Evolutionary conservation across 2,888 invertebrate species (phyloP).

Genomic region (Crioceris asparagi): DNA sequence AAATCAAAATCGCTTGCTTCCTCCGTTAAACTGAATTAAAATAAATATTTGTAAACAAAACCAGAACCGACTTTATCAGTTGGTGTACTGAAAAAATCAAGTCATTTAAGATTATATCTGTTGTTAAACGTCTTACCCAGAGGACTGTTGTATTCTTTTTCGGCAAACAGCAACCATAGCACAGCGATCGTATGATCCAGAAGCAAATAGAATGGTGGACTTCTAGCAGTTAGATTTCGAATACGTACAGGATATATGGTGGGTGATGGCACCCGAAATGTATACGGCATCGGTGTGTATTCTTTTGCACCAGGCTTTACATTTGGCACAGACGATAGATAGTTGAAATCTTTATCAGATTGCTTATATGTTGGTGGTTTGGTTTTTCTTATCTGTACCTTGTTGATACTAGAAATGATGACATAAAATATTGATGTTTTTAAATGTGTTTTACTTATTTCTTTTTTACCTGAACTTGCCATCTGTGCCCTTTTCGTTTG

Average conservation of each 20-base stretch:
- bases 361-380: slow-evolving; percentile 13
- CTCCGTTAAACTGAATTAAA: too few relatives aligned
- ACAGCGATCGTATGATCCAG: slow-evolving; percentile 38
- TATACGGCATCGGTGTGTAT: slow-evolving; percentile 31
- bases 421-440: neutral
- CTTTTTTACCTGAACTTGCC: neutral
- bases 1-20: too few relatives aligned
- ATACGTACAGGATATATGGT: slow-evolving; percentile 18
- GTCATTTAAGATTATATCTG: neutral
- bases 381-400: slow-evolving; percentile 18
- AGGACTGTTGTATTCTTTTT: slow-evolving; percentile 20
- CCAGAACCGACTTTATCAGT: too few relatives aligned
- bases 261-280: slow-evolving; percentile 28
- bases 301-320: slow-evolving; percentile 15
- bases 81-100: too few relatives aligned
- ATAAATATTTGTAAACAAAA: too few relatives aligned
- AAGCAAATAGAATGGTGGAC: slow-evolving; percentile 35
- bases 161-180: slow-evolving; percentile 36
- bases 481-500: neutral
- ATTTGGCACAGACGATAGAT: slow-evolving; percentile 18
- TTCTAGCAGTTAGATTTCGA: slow-evolving; percentile 23
- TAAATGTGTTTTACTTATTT: neutral
- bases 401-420: slow-evolving; percentile 14
- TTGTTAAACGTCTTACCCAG: slow-evolving; percentile 10
- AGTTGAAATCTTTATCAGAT: slow-evolving; percentile 8